Evolutionary conservation across 2,797 vertebrate species (phyloP), one percentile per base, ranked within the genome.

Genomic region (Pseudopleuronectes americanus): DNA sequence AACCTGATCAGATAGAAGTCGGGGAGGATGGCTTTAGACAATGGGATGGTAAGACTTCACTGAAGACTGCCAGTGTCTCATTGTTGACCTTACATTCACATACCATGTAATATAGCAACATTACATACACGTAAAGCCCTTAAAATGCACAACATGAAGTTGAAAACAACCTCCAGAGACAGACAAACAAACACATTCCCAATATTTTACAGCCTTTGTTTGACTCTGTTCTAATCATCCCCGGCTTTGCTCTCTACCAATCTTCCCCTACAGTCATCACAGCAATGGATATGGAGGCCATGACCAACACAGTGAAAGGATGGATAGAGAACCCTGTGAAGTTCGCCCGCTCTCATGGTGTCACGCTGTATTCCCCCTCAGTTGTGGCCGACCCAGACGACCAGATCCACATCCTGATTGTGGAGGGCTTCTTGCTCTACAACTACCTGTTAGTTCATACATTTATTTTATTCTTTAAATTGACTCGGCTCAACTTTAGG

Each of bases 11-110:
- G 92, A 99, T 99, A 95, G 93, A 97, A 91, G 95, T 99, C 90
- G 98, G 97, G 91, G 94, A 96, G 77, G 97, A 99, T 92, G 97
- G 98, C 96, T 99, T 98, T 97, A 99, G 93, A 85, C 97, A 99
- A 89, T 99, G 97, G 96, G 98, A 99, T 94, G 97, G 98, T 99
- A 92, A 91, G 93, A 86, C 76, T 87, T 93, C 71, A 79, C 92
- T 83, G 92, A 94, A 94, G 94, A 93, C 91, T 74, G 79, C 70
- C 67, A 68, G 75, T 91, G 85, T 89, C 60, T 81, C 58, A 79
- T 64, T 73, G 68, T 76, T 71, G 57, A 67, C 38, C 38, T 63
- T 23, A 14, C 31, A 26, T 74, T 69, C 57, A 74, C 54, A 72
- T 68, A 75, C 9, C 2, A 64, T 45, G 13, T 56, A 43, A 31